Evolutionary conservation across 2,888 invertebrate genomes (phyloP).

Genomic region (Malachius bipustulatus): DNA sequence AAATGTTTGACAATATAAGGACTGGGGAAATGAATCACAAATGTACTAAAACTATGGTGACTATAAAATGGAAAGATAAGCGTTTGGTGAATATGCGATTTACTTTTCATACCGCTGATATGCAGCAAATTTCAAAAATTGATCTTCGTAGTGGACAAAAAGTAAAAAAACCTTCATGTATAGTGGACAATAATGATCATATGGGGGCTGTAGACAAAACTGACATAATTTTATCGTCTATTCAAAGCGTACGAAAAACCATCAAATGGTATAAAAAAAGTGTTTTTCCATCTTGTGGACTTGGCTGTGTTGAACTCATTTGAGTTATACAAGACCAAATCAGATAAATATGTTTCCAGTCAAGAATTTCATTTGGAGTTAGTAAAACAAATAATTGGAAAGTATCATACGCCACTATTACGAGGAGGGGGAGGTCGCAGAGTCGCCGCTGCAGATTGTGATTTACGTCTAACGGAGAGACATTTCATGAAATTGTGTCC

Average conservation of each 20-base stretch:
- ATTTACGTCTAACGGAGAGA: not conserved
- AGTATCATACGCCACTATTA: not conserved
- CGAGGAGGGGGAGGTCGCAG: not conserved
- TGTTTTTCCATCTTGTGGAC: slow-evolving; percentile 24
- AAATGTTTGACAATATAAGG: slow-evolving; percentile 9
- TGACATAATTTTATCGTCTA: slow-evolving; percentile 21
- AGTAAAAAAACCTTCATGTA: slow-evolving; percentile 20
- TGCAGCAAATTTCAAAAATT: slow-evolving; percentile 11
- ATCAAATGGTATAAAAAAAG: slow-evolving; percentile 24
- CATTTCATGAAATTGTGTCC: not conserved
- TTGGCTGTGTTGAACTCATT: slow-evolving; percentile 18
- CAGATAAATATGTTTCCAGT: too few relatives aligned
- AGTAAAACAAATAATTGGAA: not conserved
- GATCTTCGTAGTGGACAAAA: slow-evolving; percentile 14
- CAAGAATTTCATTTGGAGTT: not conserved
- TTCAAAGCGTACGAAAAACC: slow-evolving; percentile 17
- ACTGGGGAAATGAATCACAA: slow-evolving; percentile 7
- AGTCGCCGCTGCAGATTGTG: not conserved
- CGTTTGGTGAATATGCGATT: slow-evolving; percentile 20
- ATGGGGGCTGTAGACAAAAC: slow-evolving; percentile 23
- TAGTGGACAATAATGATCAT: slow-evolving; percentile 21
- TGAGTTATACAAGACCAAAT: slow-evolving; percentile 16
- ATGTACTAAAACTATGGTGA: slow-evolving; percentile 16
- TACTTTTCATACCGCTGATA: slow-evolving; percentile 10
- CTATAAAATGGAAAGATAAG: slow-evolving; percentile 27